Evolutionary conservation across 2,888 invertebrate genomes (phyloP), one percentile per base, ranked within the genome.

Genomic region (Parthenolecanium corni): DNA sequence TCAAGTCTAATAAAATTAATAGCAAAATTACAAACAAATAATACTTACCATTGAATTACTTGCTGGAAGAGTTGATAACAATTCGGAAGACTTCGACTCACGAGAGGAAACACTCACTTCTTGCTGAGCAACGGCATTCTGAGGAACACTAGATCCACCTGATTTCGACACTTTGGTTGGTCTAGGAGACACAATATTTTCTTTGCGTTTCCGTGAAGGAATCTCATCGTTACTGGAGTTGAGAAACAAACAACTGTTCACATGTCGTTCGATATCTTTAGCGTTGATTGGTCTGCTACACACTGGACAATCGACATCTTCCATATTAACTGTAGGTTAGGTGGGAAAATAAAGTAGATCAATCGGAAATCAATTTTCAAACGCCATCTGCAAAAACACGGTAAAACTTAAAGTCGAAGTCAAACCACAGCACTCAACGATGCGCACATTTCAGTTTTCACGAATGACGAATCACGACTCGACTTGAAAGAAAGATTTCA

Each of bases 201-300:
- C 23, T 38, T 62, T 57, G 21, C 61, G 54, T 16, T 64, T 64
- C n/a, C 52, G 58, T n/a, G n/a, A n/a, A n/a, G 42, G 52, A 49
- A 49, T 40, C 16, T 44, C 42, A 40, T 61, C 56, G n/a, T 46
- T 64, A 12, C 51, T 58, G 2, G 69, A 68, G 69, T 82, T 82
- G 36, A 85, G 73, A 74, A 85, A 86, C 68, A 85, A 76, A 72
- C 86, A 86, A 72, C 78, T 83, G 70, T 82, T 81, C 0, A 79
- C 85, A 71, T 86, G 86, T 66, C 75, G 74, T 72, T 85, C 82
- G 64, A 86, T 82, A 31, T 75, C 69, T 18, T 71, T 68, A 53
- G 74, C 69, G 21, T 76, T 69, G 73, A 80, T 83, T 24, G 71
- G 69, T 71, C 80, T 79, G 62, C 73, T 75, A 71, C 86, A 86